Evolutionary conservation across 2,888 invertebrate genomes (phyloP), one percentile per base, ranked within the genome.

Genomic region (Allolobophora icterica): DNA sequence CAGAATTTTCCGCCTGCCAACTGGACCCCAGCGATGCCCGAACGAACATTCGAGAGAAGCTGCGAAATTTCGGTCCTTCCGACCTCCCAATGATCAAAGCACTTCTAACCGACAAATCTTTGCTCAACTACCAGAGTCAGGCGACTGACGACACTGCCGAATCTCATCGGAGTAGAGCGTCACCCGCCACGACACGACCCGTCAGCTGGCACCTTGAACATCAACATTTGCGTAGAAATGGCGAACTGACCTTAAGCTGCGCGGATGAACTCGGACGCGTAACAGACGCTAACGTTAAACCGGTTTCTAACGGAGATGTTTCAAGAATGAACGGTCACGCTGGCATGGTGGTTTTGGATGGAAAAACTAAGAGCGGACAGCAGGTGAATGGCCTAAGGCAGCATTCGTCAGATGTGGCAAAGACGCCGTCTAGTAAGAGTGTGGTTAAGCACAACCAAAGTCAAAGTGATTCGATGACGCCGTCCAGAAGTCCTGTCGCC

Each of bases 41-140:
- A 87, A 87, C 38, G 38, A 87, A 87, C n/a, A 38, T 87, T 35
- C 87, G 87, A 35, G 87, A 87, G 38, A 87, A 87, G 38, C 35
- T 87, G 34, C 87, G 38, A 21, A 34, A 87, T 15, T 87, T 87
- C 21, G 87, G 87, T 71, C 71, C 71, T 1, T 24, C 87, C 34
- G 38, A 87, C 17, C 87, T 87, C 35, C 87, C 87, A 17, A 34
- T 87, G 87, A 34, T 87, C 24, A 87, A 38, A 5, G 87, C 87
- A 34, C 87, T 87, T 35, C 87, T 87, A 19, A 87, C 34, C 21
- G 87, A 87, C 87, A 87, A 87, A 38, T 87, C 87, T 17, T 38
- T 87, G 87, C 87, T 87, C 87, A 38, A 34, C 35, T 87, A 87
- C 38, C 87, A 3, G 8, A 87, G 38, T 71, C 71, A 71, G n/a